phyloP scores from a whole-genome alignment of 2,797 vertebrate species.

The Molossus molossus region DNA sequence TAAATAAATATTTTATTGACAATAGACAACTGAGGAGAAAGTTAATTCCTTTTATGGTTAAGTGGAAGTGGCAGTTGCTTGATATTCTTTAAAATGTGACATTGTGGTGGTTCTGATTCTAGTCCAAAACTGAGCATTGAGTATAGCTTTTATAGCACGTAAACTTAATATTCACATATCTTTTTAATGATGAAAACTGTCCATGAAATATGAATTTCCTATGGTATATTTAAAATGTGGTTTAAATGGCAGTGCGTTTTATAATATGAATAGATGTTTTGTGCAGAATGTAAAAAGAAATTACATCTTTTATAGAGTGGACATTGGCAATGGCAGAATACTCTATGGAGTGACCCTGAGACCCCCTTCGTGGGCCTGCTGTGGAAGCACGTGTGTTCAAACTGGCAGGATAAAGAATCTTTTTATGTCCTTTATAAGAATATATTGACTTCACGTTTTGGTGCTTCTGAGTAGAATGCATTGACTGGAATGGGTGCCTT shows the following conservation, averaged over 20 bases:
- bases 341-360: not conserved
- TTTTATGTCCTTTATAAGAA: slow-evolving; percentile 63
- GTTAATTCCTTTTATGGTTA: not conserved
- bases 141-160: not conserved
- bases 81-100: not conserved
- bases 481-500: not conserved
- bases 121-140: not conserved
- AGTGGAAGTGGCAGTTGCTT: not conserved
- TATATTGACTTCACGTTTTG: not conserved
- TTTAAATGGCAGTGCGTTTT: not conserved
- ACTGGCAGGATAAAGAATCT: slow-evolving; percentile 42
- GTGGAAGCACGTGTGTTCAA: not conserved
- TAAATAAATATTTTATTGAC: slow-evolving; percentile 58
- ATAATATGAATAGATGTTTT: slow-evolving; percentile 58
- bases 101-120: not conserved
- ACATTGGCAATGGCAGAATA: not conserved
- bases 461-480: not conserved
- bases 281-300: slow-evolving; percentile 36
- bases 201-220: not conserved
- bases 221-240: slow-evolving; percentile 9
- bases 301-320: slow-evolving; percentile 14
- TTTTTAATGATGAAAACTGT: slow-evolving; percentile 17
- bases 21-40: not conserved
- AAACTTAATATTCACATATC: not conserved
- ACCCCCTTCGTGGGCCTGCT: slow-evolving; percentile 16